Evolutionary conservation across 2,113 vertebrate species (phyloP).

Genomic region (Apodemus speciosus): DNA sequence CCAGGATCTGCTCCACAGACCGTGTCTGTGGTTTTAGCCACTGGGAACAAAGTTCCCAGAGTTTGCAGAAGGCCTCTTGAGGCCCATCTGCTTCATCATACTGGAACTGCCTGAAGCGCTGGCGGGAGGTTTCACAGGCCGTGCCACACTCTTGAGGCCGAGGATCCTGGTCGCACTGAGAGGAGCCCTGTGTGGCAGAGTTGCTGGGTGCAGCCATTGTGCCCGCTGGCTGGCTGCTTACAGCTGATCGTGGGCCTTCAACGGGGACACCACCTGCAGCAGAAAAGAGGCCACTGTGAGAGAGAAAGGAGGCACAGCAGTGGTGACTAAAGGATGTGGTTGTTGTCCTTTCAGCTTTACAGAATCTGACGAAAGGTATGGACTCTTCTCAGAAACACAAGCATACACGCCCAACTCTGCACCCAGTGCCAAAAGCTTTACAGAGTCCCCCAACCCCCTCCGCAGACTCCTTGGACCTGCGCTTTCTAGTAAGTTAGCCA

Average conservation of each 20-base stretch:
- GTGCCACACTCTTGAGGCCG: slow-evolving; percentile 6
- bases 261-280: slow-evolving; percentile 1
- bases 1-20: slow-evolving; percentile 77
- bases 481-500: background rate
- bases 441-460: too few relatives aligned
- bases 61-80: slow-evolving; percentile 71
- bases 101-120: slow-evolving; percentile 73
- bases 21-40: slow-evolving; percentile 78
- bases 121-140: slow-evolving; percentile 50
- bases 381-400: background rate
- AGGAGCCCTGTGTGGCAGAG: slow-evolving; percentile 1
- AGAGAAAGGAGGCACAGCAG: slow-evolving; percentile 17
- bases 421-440: background rate
- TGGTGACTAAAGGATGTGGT: too few relatives aligned
- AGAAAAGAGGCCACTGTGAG: background rate
- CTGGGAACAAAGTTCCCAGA: slow-evolving; percentile 79
- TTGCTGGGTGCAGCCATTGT: slow-evolving; percentile 14
- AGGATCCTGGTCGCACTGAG: background rate
- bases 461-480: background rate
- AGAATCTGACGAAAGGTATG: background rate
- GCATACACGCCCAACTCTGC: background rate
- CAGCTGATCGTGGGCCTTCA: background rate
- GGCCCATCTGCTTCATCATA: slow-evolving; percentile 75
- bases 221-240: background rate
- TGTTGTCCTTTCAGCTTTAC: background rate